Base-by-base conservation (phyloP, 2,888 invertebrate genomes). In the Lottia gigantea region DNA sequence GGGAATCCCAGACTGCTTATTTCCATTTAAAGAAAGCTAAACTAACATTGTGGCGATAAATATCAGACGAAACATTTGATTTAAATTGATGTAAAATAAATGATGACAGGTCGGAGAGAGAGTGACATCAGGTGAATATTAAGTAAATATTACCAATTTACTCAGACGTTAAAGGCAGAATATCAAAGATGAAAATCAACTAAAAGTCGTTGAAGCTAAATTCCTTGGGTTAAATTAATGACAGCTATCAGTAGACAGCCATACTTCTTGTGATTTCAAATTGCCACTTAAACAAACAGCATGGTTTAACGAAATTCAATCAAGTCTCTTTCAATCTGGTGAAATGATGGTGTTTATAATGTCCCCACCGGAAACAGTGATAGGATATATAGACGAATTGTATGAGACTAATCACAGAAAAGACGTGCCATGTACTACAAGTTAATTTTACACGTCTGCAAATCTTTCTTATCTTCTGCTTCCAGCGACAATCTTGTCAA, bases 381-480 rank as follows among this genome's bases (percentile, higher is more conserved):
- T 55, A 55, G 55, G 55, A 55, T 55, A 55, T 55, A 55, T 55
- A 55, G 55, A 55, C 55, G 55, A 14, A 55, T 55, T 55, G 55
- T 55, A 23, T 23, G 55, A 55, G 55, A 55, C 73, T 73, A 71
- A 73, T 73, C 73, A 71, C 68, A 62, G 71, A 71, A 73, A 73
- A 71, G 71, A 73, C 71, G 68, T 68, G 64, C 66, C 63, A 68
- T 73, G 73, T 73, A 73, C 68, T 68, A 73, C 73, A 71, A 71
- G 64, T 73, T 73, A 73, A 73, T 73, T 73, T 73, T 73, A 71
- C 73, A 73, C 68, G 73, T 68, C 68, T 71, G 73, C 73, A 73
- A 73, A 73, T 71, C 73, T 73, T 71, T 68, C 66, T 73, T 73
- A 73, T 73, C 73, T 62, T 68, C 62, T 64, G 23, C 23, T 55